Conservation (phyloP, 2,797 vertebrate genomes). For the Sebastes ruberrimus region DNA sequence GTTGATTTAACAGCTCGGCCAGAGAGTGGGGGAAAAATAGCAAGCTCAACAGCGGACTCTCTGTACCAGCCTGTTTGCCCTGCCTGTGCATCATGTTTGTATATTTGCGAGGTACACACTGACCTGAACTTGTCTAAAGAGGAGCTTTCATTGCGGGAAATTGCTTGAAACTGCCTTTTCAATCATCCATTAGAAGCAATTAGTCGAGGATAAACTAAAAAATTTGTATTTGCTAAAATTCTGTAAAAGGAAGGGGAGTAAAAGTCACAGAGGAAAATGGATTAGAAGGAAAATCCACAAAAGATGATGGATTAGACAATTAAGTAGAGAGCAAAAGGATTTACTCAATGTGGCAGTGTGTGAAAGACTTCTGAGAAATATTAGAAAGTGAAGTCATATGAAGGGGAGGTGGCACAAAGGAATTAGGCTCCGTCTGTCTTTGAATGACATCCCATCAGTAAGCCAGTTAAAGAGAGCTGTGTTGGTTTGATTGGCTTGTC, state of each 20-base stretch:
- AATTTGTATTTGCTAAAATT: not conserved
- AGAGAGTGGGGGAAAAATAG: not conserved
- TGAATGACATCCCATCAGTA: slow-evolving; percentile 57
- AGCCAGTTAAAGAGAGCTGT: slow-evolving; percentile 50
- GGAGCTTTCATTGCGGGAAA: not conserved
- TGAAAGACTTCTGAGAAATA: slow-evolving; percentile 24
- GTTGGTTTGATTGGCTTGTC: slow-evolving; percentile 50
- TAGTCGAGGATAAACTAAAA: not conserved
- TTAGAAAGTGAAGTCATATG: slow-evolving; percentile 11
- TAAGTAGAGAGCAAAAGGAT: slow-evolving; percentile 31
- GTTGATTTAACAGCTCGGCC: not conserved
- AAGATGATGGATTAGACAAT: slow-evolving; percentile 53
- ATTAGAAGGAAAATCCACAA: slow-evolving; percentile 21
- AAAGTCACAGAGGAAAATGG: slow-evolving; percentile 3
- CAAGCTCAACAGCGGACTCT: not conserved
- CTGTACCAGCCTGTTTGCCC: not conserved
- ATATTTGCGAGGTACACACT: not conserved
- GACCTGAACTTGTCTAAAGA: not conserved
- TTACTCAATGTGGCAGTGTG: slow-evolving; percentile 12
- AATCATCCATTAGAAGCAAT: not conserved
- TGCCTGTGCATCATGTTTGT: not conserved
- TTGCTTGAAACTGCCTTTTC: not conserved
- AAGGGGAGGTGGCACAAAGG: slow-evolving; percentile 36
- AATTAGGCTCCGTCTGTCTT: slow-evolving; percentile 40
- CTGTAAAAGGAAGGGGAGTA: not conserved